phyloP scores from a whole-genome alignment of 1,140 invertebrate species.

The Orius laevigatus region DNA sequence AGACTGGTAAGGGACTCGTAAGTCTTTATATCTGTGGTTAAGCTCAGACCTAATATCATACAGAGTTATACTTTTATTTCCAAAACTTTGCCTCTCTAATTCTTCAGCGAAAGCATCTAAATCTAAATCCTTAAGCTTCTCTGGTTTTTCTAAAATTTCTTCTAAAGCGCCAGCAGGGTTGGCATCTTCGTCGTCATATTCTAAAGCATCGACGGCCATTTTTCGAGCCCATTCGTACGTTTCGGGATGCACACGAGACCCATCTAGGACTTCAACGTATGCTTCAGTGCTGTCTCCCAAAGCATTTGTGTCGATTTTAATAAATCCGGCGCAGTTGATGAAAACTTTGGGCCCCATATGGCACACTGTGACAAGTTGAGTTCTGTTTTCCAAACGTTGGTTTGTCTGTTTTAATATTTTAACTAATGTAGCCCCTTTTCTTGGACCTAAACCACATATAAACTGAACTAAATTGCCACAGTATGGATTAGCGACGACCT shows the following conservation, averaged over 20 bases:
- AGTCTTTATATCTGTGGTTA: slow-evolving; percentile 89
- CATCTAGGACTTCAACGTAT: slow-evolving; percentile 92
- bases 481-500: slow-evolving; percentile 72
- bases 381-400: slow-evolving; percentile 83
- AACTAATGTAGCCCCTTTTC: slow-evolving; percentile 81
- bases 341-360: slow-evolving; percentile 98
- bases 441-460: slow-evolving; percentile 88
- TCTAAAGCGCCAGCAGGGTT: slow-evolving; percentile 94
- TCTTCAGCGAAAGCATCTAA: slow-evolving; percentile 97
- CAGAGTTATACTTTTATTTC: slow-evolving; percentile 92
- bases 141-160: slow-evolving; percentile 91
- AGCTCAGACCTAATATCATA: slow-evolving; percentile 96
- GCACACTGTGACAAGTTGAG: slow-evolving; percentile 85
- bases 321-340: slow-evolving; percentile 97
- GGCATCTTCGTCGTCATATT: slow-evolving; percentile 86
- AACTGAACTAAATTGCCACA: slow-evolving; percentile 90
- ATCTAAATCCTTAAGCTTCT: slow-evolving; percentile 90
- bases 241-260: slow-evolving; percentile 95
- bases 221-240: slow-evolving; percentile 99
- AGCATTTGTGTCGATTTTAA: slow-evolving; percentile 93
- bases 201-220: slow-evolving; percentile 98
- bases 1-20: slow-evolving; percentile 61
- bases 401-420: slow-evolving; percentile 87
- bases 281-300: slow-evolving; percentile 82
- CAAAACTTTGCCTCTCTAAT: slow-evolving; percentile 81